A percentile compares a stretch with the other conserved stretches of the same genome.
Evolutionary conservation across 1,140 invertebrate genomes (phyloP).

Genomic region (Pectinophora gossypiella): DNA sequence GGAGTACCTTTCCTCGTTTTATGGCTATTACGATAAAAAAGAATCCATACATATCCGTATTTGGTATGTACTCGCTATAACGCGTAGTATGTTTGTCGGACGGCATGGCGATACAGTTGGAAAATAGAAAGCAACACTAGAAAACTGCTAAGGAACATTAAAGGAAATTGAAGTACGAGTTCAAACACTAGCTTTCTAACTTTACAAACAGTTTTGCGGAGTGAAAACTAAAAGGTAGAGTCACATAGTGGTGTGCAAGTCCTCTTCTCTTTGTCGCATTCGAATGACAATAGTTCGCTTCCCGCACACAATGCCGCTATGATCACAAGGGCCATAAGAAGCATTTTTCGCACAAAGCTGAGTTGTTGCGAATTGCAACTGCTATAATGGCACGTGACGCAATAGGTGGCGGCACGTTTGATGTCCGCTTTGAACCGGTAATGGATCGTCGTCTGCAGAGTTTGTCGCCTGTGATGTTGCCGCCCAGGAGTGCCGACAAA

Average conservation of each 20-base stretch:
- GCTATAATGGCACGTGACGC: slow-evolving; percentile 34
- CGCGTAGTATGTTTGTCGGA: not conserved
- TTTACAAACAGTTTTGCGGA: not conserved
- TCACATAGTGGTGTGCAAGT: too few species aligned
- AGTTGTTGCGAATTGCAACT: not conserved
- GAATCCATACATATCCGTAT: slow-evolving; percentile 1
- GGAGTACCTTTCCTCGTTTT: slow-evolving; percentile 31
- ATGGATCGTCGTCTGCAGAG: slow-evolving; percentile 38
- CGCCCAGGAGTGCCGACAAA: slow-evolving; percentile 48
- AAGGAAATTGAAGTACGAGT: not conserved
- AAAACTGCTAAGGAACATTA: not conserved
- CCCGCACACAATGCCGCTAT: not conserved
- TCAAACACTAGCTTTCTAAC: not conserved
- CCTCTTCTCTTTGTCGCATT: not conserved
- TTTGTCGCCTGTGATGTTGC: slow-evolving; percentile 46
- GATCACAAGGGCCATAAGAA: not conserved
- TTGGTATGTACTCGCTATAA: not conserved
- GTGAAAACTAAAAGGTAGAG: not conserved
- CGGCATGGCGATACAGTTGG: too few species aligned
- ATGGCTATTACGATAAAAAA: slow-evolving; percentile 4
- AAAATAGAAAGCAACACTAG: not conserved
- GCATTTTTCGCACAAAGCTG: slow-evolving; percentile 1
- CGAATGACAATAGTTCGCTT: not conserved
- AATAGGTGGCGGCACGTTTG: slow-evolving; percentile 42
- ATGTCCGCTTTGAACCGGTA: slow-evolving; percentile 49